phyloP scores from a whole-genome alignment of 2,113 vertebrate species.

The Hippocampus mohnikei region DNA sequence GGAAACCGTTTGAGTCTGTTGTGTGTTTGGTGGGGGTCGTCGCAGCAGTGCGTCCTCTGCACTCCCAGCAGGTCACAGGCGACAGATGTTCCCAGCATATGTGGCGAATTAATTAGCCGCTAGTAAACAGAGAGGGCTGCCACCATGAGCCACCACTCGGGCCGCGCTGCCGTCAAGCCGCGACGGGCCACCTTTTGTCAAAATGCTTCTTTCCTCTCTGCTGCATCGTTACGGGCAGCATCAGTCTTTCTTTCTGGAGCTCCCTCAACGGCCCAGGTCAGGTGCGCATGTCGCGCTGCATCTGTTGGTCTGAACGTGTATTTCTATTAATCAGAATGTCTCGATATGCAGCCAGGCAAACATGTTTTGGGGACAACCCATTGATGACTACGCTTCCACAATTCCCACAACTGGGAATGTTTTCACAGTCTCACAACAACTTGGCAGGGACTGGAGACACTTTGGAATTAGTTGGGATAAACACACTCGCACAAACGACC shows the following conservation, averaged over 20 bases:
- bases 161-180: slow-evolving; percentile 49
- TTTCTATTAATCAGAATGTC: slow-evolving; percentile 42
- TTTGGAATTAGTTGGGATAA: slow-evolving; percentile 40
- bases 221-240: slow-evolving; percentile 81
- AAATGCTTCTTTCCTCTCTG: slow-evolving; percentile 86
- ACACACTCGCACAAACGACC: slow-evolving; percentile 29
- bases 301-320: slow-evolving; percentile 25
- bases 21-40: slow-evolving; percentile 58
- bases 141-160: slow-evolving; percentile 84
- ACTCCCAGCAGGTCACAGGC: slow-evolving; percentile 92
- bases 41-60: slow-evolving; percentile 91
- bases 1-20: slow-evolving; percentile 29
- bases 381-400: slow-evolving; percentile 79
- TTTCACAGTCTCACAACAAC: slow-evolving; percentile 69
- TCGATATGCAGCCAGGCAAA: slow-evolving; percentile 76
- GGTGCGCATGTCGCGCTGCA: slow-evolving; percentile 27
- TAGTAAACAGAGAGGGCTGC: slow-evolving; percentile 95
- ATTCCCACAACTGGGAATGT: slow-evolving; percentile 65
- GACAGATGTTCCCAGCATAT: slow-evolving; percentile 99
- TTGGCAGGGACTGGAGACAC: slow-evolving; percentile 64
- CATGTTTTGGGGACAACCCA: slow-evolving; percentile 62
- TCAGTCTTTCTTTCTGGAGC: slow-evolving; percentile 94
- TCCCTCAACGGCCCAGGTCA: slow-evolving; percentile 56
- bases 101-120: slow-evolving; percentile 99
- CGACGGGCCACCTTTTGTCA: slow-evolving; percentile 86